Conservation (phyloP, 2,888 invertebrate genomes). For the Oxycera nigricornis region DNA sequence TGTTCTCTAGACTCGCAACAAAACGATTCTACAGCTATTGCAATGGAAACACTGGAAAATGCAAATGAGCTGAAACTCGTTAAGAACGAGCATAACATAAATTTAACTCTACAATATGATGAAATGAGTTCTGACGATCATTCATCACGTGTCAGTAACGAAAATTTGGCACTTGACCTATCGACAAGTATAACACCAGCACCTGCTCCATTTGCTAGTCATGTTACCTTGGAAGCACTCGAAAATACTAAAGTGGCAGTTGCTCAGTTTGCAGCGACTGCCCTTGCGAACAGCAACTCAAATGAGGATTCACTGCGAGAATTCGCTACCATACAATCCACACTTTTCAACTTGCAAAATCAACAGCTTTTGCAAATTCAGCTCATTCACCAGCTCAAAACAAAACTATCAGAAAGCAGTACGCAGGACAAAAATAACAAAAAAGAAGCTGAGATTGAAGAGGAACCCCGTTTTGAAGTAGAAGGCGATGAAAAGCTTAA, state of each 20-base stretch:
- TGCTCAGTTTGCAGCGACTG: conserved; percentile 91
- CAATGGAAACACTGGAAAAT: background rate
- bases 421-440: too few species aligned
- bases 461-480: conserved; percentile 27
- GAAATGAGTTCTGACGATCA: conserved; percentile 47
- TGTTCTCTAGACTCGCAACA: too few species aligned
- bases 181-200: conserved; percentile 47
- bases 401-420: conserved; percentile 72
- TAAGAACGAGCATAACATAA: background rate
- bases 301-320: conserved; percentile 81
- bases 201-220: conserved; percentile 63
- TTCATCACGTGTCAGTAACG: conserved; percentile 51
- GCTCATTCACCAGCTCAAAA: conserved; percentile 91
- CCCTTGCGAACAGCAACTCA: conserved; percentile 79
- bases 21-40: background rate
- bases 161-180: conserved; percentile 54
- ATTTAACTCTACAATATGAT: background rate
- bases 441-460: conserved; percentile 23
- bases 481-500: conserved; percentile 41
- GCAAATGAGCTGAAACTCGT: background rate
- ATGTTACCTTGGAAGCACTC: conserved; percentile 90
- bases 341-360: conserved; percentile 92
- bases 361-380: conserved; percentile 96
- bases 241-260: conserved; percentile 82
- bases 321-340: conserved; percentile 85